Percentiles rank a stretch among this genome's conserved stretches.
These are phyloP conservation scores for Eupithecia pulchellata DNA, from an alignment of 2,888 invertebrate species.

Conservation along the genomic window DNA sequence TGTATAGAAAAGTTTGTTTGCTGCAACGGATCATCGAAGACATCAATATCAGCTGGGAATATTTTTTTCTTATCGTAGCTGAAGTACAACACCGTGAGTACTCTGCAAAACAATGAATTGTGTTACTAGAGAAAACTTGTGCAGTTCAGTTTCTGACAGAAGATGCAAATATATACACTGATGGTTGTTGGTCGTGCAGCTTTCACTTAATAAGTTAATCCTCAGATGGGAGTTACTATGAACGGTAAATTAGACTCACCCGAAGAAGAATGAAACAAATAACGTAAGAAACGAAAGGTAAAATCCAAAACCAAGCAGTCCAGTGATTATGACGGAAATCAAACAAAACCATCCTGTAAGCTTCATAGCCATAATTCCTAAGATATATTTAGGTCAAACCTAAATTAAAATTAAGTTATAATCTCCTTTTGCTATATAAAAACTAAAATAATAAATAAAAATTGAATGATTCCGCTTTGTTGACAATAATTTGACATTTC, in stretches of 20 bases:
- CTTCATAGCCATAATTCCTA: slow-evolving; percentile 60
- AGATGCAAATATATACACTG: neutral
- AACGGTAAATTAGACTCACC: slow-evolving; percentile 63
- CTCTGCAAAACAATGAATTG: slow-evolving; percentile 56
- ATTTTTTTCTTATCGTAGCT: slow-evolving; percentile 73
- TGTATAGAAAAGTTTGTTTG: slow-evolving; percentile 75
- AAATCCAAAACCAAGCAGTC: slow-evolving; percentile 73
- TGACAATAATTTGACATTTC: slow-evolving; percentile 28
- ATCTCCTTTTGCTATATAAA: neutral
- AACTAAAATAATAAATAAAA: slow-evolving; percentile 20
- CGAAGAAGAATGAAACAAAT: slow-evolving; percentile 72
- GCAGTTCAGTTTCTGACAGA: neutral
- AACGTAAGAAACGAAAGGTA: slow-evolving; percentile 72
- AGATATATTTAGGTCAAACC: neutral
- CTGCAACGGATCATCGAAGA: slow-evolving; percentile 78
- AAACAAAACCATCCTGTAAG: slow-evolving; percentile 74
- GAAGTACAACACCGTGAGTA: slow-evolving; percentile 71
- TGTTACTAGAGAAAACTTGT: neutral
- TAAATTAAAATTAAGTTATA: slow-evolving; percentile 3
- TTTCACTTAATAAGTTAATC: neutral
- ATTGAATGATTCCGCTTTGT: slow-evolving; percentile 13
- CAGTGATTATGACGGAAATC: slow-evolving; percentile 71
- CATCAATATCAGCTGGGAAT: slow-evolving; percentile 73
- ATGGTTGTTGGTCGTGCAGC: neutral
- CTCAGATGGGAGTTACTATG: no score